These are phyloP conservation scores for Rhingia campestris DNA, from an alignment of 2,888 invertebrate genomes.

Conservation along the genomic window DNA sequence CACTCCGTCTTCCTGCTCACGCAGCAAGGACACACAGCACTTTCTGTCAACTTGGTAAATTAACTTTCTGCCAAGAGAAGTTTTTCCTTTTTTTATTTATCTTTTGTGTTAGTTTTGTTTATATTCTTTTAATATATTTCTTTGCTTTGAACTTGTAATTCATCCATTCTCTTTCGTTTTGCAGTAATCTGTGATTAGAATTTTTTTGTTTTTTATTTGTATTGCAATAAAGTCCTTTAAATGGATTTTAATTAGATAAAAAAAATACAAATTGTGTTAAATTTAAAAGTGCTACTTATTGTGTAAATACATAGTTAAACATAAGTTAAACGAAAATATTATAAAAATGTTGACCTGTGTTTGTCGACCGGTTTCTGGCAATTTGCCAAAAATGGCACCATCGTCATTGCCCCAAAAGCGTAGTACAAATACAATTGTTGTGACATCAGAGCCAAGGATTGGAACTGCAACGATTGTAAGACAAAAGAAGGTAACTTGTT, in stretches of 20 bases:
- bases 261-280: slow-evolving; percentile 26
- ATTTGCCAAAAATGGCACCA: slow-evolving; percentile 82
- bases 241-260: slow-evolving; percentile 33
- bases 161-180: slow-evolving; percentile 8
- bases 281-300: slow-evolving; percentile 31
- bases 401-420: slow-evolving; percentile 79
- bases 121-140: slow-evolving; percentile 3
- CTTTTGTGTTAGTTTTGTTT: slow-evolving; percentile 8
- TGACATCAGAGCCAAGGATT: slow-evolving; percentile 82
- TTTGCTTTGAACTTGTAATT: not conserved
- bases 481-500: slow-evolving; percentile 75
- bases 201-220: slow-evolving; percentile 21
- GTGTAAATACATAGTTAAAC: slow-evolving; percentile 15
- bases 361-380: slow-evolving; percentile 82
- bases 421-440: slow-evolving; percentile 78
- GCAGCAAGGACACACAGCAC: slow-evolving; percentile 27
- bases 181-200: slow-evolving; percentile 69
- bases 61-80: slow-evolving; percentile 41
- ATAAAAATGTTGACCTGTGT: slow-evolving; percentile 82
- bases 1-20: slow-evolving; percentile 13
- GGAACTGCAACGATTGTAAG: slow-evolving; percentile 75
- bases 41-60: slow-evolving; percentile 58
- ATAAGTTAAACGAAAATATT: not conserved
- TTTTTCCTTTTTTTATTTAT: slow-evolving; percentile 12
- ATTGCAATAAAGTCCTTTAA: slow-evolving; percentile 55